Conservation (phyloP, 2,113 vertebrate species). For the Circaetus cinerascens region DNA sequence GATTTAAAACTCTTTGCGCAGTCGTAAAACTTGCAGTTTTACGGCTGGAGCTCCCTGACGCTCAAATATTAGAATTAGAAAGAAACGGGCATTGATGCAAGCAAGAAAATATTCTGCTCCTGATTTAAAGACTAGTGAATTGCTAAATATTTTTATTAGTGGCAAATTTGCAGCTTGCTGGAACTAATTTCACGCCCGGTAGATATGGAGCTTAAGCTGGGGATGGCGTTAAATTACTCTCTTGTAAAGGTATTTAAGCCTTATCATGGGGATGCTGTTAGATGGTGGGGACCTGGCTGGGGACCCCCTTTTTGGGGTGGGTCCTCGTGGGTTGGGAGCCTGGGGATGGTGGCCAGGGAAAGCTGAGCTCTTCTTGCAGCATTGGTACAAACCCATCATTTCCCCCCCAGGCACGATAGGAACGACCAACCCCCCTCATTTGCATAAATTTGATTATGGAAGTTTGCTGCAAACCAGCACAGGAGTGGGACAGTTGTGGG, state of each 20-base stretch:
- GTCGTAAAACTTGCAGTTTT: constrained; percentile 2
- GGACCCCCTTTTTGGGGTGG: neutral
- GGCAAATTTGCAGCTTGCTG: constrained; percentile 81
- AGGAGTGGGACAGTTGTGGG: neutral
- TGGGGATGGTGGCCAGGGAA: fast-evolving
- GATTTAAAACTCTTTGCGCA: neutral
- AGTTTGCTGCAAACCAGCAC: neutral
- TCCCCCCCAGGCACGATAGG: fast-evolving
- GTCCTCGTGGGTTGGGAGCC: fast-evolving
- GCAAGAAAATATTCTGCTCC: constrained; percentile 71
- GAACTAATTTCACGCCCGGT: constrained; percentile 85
- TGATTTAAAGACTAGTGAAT: constrained; percentile 79
- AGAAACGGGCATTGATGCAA: constrained; percentile 71
- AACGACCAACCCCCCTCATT: neutral
- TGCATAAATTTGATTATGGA: neutral
- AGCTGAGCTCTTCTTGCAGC: neutral
- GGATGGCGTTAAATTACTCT: constrained; percentile 83
- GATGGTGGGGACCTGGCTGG: constrained; percentile 1
- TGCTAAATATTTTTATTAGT: constrained; percentile 86
- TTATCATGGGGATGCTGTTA: neutral
- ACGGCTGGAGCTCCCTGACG: neutral
- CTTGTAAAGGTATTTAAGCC: constrained; percentile 49
- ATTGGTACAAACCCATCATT: fast-evolving
- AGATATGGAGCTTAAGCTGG: constrained; percentile 77
- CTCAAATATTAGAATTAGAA: constrained; percentile 66